Evolutionary conservation across 1,140 invertebrate species (phyloP), one percentile per base, ranked within the genome.

Genomic region (Hylaeus volcanicus): DNA sequence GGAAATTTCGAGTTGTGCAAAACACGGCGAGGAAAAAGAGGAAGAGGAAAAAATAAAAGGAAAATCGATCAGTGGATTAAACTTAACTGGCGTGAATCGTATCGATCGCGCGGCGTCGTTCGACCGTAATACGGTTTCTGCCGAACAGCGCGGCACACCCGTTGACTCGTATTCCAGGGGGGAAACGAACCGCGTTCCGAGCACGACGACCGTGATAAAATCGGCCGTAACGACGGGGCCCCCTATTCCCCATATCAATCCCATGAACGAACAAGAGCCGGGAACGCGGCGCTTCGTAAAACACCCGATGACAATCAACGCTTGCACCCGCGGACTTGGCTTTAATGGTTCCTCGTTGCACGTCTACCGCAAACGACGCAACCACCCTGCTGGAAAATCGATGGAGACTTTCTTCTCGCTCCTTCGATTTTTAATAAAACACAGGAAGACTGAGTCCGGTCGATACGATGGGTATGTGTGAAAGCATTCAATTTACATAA

Each of bases 101-200:
- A 86, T 86, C 86, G 86, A 87, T 87, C 85, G 82, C 69, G 45
- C 74, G 48, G 74, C 77, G 51, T 86, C 84, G 84, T 73, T 78
- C 75, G 64, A 72, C 78, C 61, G 72, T 78, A 87, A 85, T 84
- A 85, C 82, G 85, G 79, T 86, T 87, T 86, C 82, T 86, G 74
- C 61, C 60, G 61, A 79, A 81, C 81, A 80, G 83, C 73, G 75
- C 53, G 77, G 70, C 77, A 79, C 79, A 79, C 82, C 73, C 68
- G 73, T 75, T 87, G 79, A 86, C 86, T 87, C 85, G 85, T 88
- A 86, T 86, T 88, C 86, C 82, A 85, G 75, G 75, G 55, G 63
- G 81, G 79, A 77, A 87, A 86, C 86, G 75, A 85, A 87, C 56
- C 82, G 79, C 84, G 81, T 79, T 75, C 73, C 74, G 65, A 37